Percentiles rank a stretch among this genome's conserved stretches.
Conservation (phyloP, 2,797 vertebrate species). For the Semotilus atromaculatus region DNA sequence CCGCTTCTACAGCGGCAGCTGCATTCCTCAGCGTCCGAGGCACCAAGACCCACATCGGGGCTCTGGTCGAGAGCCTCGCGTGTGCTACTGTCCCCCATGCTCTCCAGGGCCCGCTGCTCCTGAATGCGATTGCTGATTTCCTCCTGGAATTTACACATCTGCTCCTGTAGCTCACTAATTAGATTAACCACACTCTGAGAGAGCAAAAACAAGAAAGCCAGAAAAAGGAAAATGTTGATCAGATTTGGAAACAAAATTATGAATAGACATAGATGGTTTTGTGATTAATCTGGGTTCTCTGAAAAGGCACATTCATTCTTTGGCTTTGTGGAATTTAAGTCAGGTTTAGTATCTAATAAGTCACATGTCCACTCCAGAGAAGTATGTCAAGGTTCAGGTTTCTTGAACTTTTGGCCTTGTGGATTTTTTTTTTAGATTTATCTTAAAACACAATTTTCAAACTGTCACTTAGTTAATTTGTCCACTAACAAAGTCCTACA, state of each 20-base stretch:
- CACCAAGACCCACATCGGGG: constrained; percentile 67
- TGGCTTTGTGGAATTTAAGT: not conserved
- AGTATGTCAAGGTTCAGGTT: not conserved
- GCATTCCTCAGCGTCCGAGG: constrained; percentile 73
- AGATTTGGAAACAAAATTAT: constrained; percentile 23
- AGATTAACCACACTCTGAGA: constrained; percentile 95
- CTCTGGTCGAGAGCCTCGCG: constrained; percentile 62
- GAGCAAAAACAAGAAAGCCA: constrained; percentile 35
- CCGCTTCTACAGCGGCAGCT: constrained; percentile 71
- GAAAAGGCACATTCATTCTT: not conserved
- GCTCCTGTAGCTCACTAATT: constrained; percentile 98
- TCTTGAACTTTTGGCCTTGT: not conserved
- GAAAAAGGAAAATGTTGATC: constrained; percentile 24
- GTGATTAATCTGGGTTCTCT: not conserved
- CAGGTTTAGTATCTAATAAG: not conserved
- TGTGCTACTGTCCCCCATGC: constrained; percentile 73
- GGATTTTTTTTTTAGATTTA: no score
- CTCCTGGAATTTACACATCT: constrained; percentile 98
- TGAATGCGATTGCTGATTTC: constrained; percentile 97
- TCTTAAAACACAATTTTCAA: not conserved
- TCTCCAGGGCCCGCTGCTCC: constrained; percentile 88
- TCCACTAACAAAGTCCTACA: not conserved
- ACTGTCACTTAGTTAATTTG: not conserved
- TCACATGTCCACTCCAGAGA: not conserved
- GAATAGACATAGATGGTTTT: not conserved